phyloP scores from a whole-genome alignment of 2,888 invertebrate genomes.

The Octonoba sinensis region DNA sequence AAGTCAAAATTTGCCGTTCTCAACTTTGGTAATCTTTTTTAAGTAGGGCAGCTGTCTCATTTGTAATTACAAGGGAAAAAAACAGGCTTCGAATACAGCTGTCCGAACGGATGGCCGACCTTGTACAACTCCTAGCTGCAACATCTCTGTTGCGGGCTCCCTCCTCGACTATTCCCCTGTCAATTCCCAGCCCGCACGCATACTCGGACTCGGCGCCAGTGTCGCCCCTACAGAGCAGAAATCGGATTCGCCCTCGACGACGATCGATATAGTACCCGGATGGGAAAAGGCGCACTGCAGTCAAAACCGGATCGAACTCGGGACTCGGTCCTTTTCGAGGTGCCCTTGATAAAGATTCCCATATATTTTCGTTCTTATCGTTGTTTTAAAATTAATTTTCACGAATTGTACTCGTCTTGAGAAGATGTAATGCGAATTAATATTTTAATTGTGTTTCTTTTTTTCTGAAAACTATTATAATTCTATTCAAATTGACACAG shows the following conservation, averaged over 20 bases:
- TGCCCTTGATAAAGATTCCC: neutral
- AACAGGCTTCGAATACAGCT: too few species aligned
- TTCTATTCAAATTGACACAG: too few species aligned
- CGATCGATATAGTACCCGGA: slow-evolving; percentile 42
- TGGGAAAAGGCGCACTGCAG: neutral
- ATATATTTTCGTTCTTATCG: neutral
- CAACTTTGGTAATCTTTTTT: too few species aligned
- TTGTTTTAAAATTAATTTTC: neutral
- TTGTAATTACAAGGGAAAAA: too few species aligned
- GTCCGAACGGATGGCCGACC: too few species aligned
- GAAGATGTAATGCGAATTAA: too few species aligned
- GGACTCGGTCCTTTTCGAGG: slow-evolving; percentile 13
- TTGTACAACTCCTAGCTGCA: too few species aligned
- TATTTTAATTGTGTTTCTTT: neutral
- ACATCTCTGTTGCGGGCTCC: too few species aligned
- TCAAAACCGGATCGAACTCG: slow-evolving; percentile 17
- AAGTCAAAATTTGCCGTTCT: too few species aligned
- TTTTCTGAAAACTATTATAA: neutral
- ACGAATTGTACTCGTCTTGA: neutral
- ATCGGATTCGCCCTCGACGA: slow-evolving; percentile 60
- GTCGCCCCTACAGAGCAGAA: slow-evolving; percentile 44
- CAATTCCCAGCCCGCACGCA: too few species aligned
- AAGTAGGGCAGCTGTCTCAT: too few species aligned
- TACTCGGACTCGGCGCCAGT: neutral
- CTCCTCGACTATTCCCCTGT: too few species aligned